A percentile compares a stretch with the other conserved stretches of the same genome.
These are phyloP conservation scores for Parnassius apollo DNA, from an alignment of 2,888 invertebrate genomes.

Conservation along the genomic window DNA sequence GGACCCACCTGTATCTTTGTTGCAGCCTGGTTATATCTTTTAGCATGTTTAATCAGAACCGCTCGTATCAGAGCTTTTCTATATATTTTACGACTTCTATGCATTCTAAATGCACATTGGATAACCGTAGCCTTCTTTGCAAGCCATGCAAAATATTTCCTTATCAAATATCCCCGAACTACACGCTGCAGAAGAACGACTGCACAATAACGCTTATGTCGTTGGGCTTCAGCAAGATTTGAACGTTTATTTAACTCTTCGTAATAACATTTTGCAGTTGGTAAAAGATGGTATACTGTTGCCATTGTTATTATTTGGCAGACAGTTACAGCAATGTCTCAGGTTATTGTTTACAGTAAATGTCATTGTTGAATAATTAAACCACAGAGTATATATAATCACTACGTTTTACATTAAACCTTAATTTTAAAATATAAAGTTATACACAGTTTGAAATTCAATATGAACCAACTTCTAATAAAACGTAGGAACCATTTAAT, in stretches of 20 bases:
- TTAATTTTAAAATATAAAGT: too few relatives aligned
- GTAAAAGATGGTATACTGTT: conserved; percentile 51
- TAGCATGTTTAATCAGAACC: conserved; percentile 57
- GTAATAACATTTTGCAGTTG: conserved; percentile 50
- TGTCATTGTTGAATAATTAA: too few relatives aligned
- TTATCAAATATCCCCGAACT: conserved; percentile 58
- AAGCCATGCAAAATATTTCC: conserved; percentile 63
- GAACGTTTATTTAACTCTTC: conserved; percentile 51
- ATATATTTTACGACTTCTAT: conserved; percentile 54
- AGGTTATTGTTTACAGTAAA: too few relatives aligned
- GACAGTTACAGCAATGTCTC: not conserved
- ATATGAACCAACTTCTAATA: too few relatives aligned
- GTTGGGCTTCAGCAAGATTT: conserved; percentile 50
- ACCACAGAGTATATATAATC: too few relatives aligned
- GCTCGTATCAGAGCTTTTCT: conserved; percentile 56
- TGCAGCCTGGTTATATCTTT: conserved; percentile 57
- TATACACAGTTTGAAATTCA: too few relatives aligned
- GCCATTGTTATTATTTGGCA: conserved; percentile 49
- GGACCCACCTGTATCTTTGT: conserved; percentile 59
- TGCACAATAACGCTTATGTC: conserved; percentile 53
- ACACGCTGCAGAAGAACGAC: conserved; percentile 57
- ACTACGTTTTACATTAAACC: too few relatives aligned
- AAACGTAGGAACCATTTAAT: too few relatives aligned
- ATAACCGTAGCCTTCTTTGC: conserved; percentile 60
- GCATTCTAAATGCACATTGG: conserved; percentile 64